A percentile compares a stretch with the other conserved stretches of the same genome.
Evolutionary conservation across 1,140 invertebrate genomes (phyloP).

Genomic region (Branchinecta lynchi): DNA sequence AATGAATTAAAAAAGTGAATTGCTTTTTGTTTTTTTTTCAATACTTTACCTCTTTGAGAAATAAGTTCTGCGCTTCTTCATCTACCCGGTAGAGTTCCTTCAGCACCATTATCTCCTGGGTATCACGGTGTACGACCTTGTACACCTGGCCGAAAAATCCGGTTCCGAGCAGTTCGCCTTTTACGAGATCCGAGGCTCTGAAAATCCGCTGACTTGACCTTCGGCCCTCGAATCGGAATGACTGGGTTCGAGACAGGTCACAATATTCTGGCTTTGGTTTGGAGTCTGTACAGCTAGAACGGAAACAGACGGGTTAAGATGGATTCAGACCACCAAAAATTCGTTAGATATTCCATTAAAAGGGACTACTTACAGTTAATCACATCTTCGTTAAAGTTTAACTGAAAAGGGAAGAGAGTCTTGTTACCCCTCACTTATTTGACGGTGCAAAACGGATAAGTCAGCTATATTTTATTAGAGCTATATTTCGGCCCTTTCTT

Average conservation of each 20-base stretch:
- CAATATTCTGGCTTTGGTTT: constrained; percentile 30
- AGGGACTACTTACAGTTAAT: too few species aligned
- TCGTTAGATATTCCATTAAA: too few species aligned
- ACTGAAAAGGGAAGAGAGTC: too few species aligned
- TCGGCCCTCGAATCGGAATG: constrained; percentile 55
- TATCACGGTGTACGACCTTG: constrained; percentile 75
- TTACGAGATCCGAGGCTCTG: constrained; percentile 68
- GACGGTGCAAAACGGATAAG: too few species aligned
- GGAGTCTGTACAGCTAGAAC: constrained; percentile 15
- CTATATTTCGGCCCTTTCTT: too few species aligned
- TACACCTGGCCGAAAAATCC: constrained; percentile 78
- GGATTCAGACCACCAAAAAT: too few species aligned
- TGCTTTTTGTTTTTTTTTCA: too few species aligned
- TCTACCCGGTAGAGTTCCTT: constrained; percentile 86
- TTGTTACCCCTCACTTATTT: too few species aligned
- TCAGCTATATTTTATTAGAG: too few species aligned
- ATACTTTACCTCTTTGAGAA: constrained; percentile 77
- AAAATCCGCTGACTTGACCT: constrained; percentile 62
- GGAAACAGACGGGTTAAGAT: constrained; percentile 11
- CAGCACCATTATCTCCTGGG: constrained; percentile 82
- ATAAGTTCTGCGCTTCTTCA: constrained; percentile 82
- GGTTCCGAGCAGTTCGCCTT: constrained; percentile 74
- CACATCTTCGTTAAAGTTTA: too few species aligned
- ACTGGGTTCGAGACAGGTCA: constrained; percentile 66
- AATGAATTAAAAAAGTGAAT: too few species aligned